Conservation (phyloP, 2,797 vertebrate genomes). For the Rhinella marina region DNA sequence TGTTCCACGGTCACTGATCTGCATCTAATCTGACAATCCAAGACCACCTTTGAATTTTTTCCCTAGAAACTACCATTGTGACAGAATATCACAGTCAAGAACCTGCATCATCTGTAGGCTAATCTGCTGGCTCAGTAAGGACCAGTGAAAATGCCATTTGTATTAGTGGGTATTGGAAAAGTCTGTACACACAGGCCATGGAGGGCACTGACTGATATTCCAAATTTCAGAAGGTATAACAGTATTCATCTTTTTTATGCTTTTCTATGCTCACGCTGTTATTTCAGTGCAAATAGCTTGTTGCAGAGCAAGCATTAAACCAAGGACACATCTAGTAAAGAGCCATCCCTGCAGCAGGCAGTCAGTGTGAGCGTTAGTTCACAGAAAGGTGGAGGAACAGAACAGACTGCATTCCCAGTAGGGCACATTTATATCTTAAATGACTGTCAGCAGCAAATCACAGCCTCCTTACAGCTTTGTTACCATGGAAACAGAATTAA, state of each 20-base stretch:
- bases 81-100: too few species aligned
- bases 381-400: constrained; percentile 40
- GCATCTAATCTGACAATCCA: not conserved
- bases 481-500: constrained; percentile 59
- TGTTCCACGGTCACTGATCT: too few species aligned
- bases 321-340: constrained; percentile 9
- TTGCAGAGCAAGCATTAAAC: not conserved
- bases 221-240: not conserved
- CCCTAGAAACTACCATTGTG: too few species aligned
- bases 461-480: constrained; percentile 45
- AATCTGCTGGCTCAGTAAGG: not conserved
- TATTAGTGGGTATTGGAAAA: not conserved
- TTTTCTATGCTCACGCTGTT: not conserved
- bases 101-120: not conserved
- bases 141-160: not conserved
- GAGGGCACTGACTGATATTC: not conserved
- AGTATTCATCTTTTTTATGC: not conserved
- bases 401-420: constrained; percentile 36
- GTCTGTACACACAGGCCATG: not conserved
- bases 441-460: constrained; percentile 50
- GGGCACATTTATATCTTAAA: constrained; percentile 55
- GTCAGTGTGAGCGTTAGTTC: constrained; percentile 38
- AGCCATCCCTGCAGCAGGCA: constrained; percentile 23
- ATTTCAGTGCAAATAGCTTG: constrained; percentile 1
- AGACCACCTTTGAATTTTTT: not conserved